A percentile compares a stretch with the other conserved stretches of the same genome.
phyloP scores from a whole-genome alignment of 2,113 vertebrate species.

The Mormoops blainvillei region DNA sequence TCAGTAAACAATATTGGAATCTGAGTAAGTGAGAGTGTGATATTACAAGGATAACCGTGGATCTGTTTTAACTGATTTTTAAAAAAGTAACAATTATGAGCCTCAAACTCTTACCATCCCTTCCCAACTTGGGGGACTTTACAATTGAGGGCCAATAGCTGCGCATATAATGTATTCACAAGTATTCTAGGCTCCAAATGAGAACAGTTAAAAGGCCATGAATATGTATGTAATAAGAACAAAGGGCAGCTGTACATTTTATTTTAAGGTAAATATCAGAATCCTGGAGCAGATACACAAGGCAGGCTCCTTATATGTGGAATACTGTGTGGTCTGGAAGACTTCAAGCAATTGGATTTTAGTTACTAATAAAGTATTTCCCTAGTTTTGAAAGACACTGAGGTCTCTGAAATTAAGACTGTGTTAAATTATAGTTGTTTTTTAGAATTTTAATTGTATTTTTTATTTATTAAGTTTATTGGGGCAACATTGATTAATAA shows the following conservation, averaged over 20 bases:
- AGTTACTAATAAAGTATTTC: background rate
- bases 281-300: background rate
- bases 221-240: background rate
- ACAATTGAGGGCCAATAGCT: background rate
- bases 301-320: background rate
- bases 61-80: background rate
- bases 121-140: background rate
- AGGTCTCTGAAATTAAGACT: background rate
- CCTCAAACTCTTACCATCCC: background rate
- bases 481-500: too few relatives aligned
- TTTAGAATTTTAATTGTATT: too few relatives aligned
- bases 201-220: background rate
- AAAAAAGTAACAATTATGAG: background rate
- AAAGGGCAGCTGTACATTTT: background rate
- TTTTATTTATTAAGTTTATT: too few relatives aligned
- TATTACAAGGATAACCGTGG: background rate
- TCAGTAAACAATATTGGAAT: background rate
- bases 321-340: background rate
- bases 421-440: too few relatives aligned
- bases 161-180: background rate
- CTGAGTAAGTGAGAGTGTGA: background rate
- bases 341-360: background rate
- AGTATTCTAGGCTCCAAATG: background rate
- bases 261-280: background rate
- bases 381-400: background rate